Conservation (phyloP, 2,113 vertebrate species). For the Epinephelus lanceolatus region DNA sequence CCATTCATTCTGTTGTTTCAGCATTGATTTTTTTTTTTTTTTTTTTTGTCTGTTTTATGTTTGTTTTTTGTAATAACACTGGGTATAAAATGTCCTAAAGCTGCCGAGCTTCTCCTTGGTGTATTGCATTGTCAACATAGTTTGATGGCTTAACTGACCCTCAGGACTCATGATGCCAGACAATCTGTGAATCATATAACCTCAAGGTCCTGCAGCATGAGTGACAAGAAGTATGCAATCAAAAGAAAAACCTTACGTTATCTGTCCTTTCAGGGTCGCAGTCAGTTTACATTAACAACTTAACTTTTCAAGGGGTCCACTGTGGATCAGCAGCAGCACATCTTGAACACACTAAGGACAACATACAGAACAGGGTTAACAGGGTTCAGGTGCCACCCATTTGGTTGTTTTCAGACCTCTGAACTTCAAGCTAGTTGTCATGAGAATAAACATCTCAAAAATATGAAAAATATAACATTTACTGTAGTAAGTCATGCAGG, state of each 20-base stretch:
- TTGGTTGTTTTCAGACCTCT: slow-evolving; percentile 40
- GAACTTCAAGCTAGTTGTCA: slow-evolving; percentile 24
- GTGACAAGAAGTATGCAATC: slow-evolving; percentile 17
- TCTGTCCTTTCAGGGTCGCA: slow-evolving; percentile 10
- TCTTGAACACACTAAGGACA: slow-evolving; percentile 1
- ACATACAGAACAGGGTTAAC: slow-evolving; percentile 44
- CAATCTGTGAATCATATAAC: slow-evolving; percentile 3
- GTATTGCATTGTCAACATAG: neutral
- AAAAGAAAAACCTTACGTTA: slow-evolving; percentile 25
- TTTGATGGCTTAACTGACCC: slow-evolving; percentile 30
- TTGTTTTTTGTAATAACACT: neutral
- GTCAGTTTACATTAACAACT: slow-evolving; percentile 26
- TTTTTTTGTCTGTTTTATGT: too few species aligned
- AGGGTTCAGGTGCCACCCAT: slow-evolving; percentile 56
- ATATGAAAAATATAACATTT: neutral
- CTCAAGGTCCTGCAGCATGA: neutral
- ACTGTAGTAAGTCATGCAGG: neutral
- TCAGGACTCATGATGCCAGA: slow-evolving; percentile 4
- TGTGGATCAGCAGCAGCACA: slow-evolving; percentile 20
- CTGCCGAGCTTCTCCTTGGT: neutral
- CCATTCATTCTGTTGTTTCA: neutral
- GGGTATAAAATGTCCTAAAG: neutral
- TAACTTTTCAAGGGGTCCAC: slow-evolving; percentile 7
- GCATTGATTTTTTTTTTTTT: too few species aligned
- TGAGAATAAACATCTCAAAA: slow-evolving; percentile 6